phyloP scores from a whole-genome alignment of 1,140 invertebrate genomes.

The Dendroctonus ponderosae region DNA sequence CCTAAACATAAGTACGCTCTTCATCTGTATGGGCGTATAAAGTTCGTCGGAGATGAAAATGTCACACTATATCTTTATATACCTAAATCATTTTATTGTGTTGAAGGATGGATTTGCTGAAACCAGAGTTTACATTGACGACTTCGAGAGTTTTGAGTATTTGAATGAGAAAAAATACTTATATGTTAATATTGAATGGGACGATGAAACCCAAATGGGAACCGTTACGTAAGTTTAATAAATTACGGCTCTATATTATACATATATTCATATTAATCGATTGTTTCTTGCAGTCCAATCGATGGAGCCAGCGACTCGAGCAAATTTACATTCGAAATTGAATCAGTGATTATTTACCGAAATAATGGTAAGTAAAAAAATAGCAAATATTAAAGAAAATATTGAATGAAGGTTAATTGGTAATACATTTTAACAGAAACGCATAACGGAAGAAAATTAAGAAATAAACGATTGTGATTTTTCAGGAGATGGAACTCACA shows the following conservation, averaged over 20 bases:
- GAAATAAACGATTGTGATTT: no score
- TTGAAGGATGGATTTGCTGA: constrained; percentile 25
- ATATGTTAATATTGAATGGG: constrained; percentile 20
- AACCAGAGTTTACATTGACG: constrained; percentile 32
- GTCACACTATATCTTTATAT: constrained; percentile 4
- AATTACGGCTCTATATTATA: no score
- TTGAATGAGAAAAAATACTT: constrained; percentile 24
- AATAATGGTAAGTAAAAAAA: background rate
- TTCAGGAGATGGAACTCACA: no score
- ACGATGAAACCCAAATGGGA: no score
- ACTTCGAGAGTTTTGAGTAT: constrained; percentile 36
- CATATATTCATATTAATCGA: background rate
- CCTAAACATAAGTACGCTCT: no score
- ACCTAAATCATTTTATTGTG: no score
- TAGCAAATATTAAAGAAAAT: no score
- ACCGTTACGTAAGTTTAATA: no score
- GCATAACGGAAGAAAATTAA: no score
- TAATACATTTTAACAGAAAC: no score
- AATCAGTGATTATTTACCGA: background rate
- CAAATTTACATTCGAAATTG: constrained; percentile 1
- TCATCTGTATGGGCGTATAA: no score
- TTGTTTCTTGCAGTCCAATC: background rate
- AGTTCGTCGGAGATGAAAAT: background rate
- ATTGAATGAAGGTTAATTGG: no score
- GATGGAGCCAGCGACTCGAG: background rate